A percentile compares a stretch with the other conserved stretches of the same genome.
Conservation (phyloP, 2,797 vertebrate genomes). For the Sebastes hubbsi region DNA sequence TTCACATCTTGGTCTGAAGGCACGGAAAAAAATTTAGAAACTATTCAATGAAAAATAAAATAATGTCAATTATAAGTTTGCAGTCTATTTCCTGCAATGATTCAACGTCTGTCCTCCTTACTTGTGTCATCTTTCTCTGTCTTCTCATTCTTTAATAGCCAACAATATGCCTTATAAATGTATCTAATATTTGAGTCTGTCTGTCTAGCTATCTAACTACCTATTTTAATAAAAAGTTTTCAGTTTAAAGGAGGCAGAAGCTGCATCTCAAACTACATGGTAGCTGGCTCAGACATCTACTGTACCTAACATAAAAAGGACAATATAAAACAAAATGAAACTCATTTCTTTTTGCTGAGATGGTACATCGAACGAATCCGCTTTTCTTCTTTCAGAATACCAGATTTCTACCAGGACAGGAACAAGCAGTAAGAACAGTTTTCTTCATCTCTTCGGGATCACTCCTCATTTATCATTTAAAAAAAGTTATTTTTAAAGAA, state of each 20-base stretch:
- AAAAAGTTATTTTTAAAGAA: neutral
- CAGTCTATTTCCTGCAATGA: constrained; percentile 47
- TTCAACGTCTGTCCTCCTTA: neutral
- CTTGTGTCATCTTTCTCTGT: neutral
- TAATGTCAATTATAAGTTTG: constrained; percentile 72
- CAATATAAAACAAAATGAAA: neutral
- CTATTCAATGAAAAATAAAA: constrained; percentile 85
- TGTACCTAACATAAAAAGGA: neutral
- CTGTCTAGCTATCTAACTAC: neutral
- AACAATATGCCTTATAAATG: neutral
- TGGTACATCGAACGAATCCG: neutral
- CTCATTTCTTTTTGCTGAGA: neutral
- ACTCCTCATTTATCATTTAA: neutral
- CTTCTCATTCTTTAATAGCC: neutral
- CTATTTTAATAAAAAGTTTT: neutral
- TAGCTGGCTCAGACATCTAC: neutral
- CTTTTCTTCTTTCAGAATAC: neutral
- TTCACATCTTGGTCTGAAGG: constrained; percentile 82
- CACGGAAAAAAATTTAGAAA: constrained; percentile 77
- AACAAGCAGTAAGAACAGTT: neutral
- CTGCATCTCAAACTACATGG: neutral
- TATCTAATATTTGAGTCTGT: neutral
- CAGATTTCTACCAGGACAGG: neutral
- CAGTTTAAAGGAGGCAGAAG: neutral
- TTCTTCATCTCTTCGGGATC: neutral